Percentiles rank a stretch among this genome's conserved stretches.
phyloP scores from a whole-genome alignment of 2,888 invertebrate genomes.

The Diaperis boleti region DNA sequence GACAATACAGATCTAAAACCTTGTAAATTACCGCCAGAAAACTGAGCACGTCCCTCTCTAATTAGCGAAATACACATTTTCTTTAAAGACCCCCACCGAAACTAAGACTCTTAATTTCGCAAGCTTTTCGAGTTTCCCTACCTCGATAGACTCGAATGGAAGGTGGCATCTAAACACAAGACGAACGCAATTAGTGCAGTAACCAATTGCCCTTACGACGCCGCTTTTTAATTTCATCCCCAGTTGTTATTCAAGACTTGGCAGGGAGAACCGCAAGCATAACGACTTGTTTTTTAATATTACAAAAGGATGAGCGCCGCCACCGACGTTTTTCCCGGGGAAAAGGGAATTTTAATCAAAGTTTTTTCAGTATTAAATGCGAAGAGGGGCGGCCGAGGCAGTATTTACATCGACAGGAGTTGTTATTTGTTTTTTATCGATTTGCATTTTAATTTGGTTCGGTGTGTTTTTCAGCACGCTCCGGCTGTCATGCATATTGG shows the following conservation, averaged over 20 bases:
- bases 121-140: constrained; percentile 4
- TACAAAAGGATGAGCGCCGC: constrained; percentile 30
- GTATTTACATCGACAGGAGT: neutral
- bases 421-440: constrained; percentile 2
- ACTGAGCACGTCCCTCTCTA: too few relatives aligned
- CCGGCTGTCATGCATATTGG: neutral
- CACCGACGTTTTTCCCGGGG: constrained; percentile 24
- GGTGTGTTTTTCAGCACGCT: neutral
- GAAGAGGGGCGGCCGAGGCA: neutral
- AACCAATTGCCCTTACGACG: constrained; percentile 38
- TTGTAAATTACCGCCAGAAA: too few relatives aligned
- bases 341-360: constrained; percentile 37
- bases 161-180: constrained; percentile 21
- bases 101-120: constrained; percentile 21
- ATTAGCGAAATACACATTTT: too few relatives aligned
- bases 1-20: too few relatives aligned
- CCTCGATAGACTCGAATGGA: constrained; percentile 4
- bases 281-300: constrained; percentile 42
- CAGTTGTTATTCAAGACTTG: constrained; percentile 24
- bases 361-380: constrained; percentile 34
- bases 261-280: constrained; percentile 33
- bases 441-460: neutral
- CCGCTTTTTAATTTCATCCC: constrained; percentile 40
- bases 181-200: constrained; percentile 27
- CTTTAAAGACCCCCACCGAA: too few relatives aligned